These are phyloP conservation scores for Theristicus caerulescens DNA, from an alignment of 2,113 vertebrate genomes.

Conservation along the genomic window DNA sequence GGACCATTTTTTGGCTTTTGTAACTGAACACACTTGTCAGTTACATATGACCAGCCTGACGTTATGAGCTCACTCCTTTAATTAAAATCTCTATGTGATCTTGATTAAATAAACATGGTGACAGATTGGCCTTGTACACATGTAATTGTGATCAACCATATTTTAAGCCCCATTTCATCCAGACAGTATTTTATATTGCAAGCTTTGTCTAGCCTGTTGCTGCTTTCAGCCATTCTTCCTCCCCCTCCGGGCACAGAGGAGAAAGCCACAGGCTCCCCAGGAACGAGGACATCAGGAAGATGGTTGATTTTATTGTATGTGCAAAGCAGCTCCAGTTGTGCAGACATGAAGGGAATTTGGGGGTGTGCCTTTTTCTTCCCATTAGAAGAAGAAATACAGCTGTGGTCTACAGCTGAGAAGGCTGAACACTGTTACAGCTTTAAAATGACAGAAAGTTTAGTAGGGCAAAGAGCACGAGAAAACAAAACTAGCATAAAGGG, in stretches of 20 bases:
- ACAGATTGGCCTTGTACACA: neutral
- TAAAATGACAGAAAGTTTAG: neutral
- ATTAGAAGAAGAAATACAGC: neutral
- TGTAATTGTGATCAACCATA: neutral
- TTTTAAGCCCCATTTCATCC: neutral
- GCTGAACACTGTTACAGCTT: neutral
- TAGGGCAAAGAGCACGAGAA: neutral
- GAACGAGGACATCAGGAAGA: neutral
- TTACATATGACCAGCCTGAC: constrained; percentile 10
- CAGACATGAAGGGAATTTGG: neutral
- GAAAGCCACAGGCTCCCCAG: neutral
- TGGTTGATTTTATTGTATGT: neutral
- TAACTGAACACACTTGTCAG: neutral
- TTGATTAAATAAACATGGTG: constrained; percentile 6
- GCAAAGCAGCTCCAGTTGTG: neutral
- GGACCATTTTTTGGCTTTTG: neutral
- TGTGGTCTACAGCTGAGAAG: neutral
- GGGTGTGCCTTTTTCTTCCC: neutral
- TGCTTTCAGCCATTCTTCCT: neutral
- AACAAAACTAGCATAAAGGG: neutral
- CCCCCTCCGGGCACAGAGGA: neutral
- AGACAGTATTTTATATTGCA: neutral
- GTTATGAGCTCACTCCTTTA: neutral
- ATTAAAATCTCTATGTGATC: neutral
- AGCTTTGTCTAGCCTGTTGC: neutral